phyloP scores from a whole-genome alignment of 2,113 vertebrate species.

The Myrmophylax atrothorax region DNA sequence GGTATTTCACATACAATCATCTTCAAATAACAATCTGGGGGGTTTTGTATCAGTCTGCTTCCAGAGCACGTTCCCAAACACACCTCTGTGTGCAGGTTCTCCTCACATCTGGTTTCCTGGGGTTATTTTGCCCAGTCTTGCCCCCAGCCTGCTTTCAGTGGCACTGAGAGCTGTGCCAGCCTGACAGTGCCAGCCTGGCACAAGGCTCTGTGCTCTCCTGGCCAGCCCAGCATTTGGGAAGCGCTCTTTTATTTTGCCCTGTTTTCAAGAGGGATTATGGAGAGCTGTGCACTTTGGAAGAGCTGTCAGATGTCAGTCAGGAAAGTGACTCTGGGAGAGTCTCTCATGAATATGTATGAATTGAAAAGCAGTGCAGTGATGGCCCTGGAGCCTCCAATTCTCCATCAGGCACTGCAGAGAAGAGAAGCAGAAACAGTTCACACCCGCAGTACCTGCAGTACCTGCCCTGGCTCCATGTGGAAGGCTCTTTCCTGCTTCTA shows the following conservation, averaged over 20 bases:
- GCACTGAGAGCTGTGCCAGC: neutral
- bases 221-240: neutral
- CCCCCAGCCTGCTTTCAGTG: neutral
- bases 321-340: neutral
- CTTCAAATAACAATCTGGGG: neutral
- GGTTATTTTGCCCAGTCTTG: neutral
- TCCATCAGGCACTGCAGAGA: neutral
- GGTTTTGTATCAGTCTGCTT: neutral
- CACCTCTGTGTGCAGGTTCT: neutral
- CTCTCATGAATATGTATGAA: neutral
- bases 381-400: neutral
- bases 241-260: neutral
- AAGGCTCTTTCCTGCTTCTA: neutral
- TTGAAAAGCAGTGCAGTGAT: neutral
- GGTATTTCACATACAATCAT: neutral
- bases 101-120: neutral
- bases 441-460: neutral
- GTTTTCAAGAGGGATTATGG: neutral
- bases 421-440: neutral
- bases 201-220: neutral
- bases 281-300: neutral
- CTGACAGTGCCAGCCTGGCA: neutral
- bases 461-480: neutral
- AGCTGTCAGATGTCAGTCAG: neutral
- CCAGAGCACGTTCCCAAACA: neutral